These are phyloP conservation scores for Ormyrus pomaceus DNA, from an alignment of 2,888 invertebrate species.

Conservation along the genomic window DNA sequence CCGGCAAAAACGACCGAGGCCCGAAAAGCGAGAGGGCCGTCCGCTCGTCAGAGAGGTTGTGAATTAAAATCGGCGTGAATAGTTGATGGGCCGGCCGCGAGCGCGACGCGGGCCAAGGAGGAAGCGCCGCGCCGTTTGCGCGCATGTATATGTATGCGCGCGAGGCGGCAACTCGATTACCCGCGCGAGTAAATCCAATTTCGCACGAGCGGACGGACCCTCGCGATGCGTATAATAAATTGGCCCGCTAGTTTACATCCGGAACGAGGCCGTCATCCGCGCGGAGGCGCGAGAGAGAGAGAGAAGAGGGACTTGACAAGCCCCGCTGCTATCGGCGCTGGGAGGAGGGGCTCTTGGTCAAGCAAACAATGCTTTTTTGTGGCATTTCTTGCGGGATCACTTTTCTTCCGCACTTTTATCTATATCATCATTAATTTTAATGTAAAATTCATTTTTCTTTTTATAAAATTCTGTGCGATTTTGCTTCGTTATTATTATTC, in stretches of 20 bases:
- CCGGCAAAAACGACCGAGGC: no score
- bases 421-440: no score
- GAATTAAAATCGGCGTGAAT: constrained; percentile 72
- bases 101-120: constrained; percentile 62
- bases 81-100: constrained; percentile 68
- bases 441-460: no score
- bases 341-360: no score
- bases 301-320: no score
- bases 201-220: constrained; percentile 21
- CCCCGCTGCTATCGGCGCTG: no score
- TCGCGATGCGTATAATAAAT: constrained; percentile 53
- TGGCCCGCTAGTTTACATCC: constrained; percentile 48
- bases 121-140: constrained; percentile 65
- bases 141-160: constrained; percentile 62
- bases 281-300: no score
- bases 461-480: no score
- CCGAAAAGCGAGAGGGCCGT: neutral
- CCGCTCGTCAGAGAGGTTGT: constrained; percentile 66
- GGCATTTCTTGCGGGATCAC: no score
- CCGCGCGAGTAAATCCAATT: constrained; percentile 64
- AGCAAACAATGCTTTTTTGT: no score
- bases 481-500: no score
- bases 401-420: no score
- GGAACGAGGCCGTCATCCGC: constrained; percentile 14
- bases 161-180: constrained; percentile 72